A percentile compares a stretch with the other conserved stretches of the same genome.
Evolutionary conservation across 2,888 invertebrate genomes (phyloP).

Genomic region (Tipula vernalis): DNA sequence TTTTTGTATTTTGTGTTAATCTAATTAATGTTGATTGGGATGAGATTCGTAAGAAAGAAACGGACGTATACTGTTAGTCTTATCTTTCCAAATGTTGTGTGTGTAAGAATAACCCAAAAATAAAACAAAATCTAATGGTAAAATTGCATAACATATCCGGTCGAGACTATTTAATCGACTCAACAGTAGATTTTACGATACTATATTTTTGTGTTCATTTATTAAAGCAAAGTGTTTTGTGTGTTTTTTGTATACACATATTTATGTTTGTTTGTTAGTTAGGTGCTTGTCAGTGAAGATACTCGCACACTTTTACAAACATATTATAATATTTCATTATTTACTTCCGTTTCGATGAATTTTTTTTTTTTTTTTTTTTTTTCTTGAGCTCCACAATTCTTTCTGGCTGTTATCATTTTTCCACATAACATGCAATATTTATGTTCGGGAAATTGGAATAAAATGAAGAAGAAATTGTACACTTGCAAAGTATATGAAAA

Average conservation of each 20-base stretch:
- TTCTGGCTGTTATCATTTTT: not conserved
- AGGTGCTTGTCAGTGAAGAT: not conserved
- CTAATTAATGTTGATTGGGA: not conserved
- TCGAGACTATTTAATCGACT: not conserved
- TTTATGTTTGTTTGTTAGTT: not conserved
- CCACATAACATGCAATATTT: not conserved
- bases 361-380: not conserved
- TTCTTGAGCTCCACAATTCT: not conserved
- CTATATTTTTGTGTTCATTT: not conserved
- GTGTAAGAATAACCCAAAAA: not conserved
- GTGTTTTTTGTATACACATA: not conserved
- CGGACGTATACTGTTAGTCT: not conserved
- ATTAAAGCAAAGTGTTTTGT: not conserved
- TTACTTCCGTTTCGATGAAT: not conserved
- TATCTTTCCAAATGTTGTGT: not conserved
- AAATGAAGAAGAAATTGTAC: not conserved
- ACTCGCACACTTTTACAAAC: not conserved
- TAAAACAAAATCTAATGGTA: not conserved
- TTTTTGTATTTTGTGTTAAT: not conserved
- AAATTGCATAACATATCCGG: not conserved
- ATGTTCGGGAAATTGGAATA: not conserved
- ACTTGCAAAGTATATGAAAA: not conserved
- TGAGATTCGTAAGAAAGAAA: not conserved
- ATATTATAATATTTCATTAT: not conserved
- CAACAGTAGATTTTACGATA: not conserved